Conservation (phyloP, 2,113 vertebrate genomes). For the Martes martes region DNA sequence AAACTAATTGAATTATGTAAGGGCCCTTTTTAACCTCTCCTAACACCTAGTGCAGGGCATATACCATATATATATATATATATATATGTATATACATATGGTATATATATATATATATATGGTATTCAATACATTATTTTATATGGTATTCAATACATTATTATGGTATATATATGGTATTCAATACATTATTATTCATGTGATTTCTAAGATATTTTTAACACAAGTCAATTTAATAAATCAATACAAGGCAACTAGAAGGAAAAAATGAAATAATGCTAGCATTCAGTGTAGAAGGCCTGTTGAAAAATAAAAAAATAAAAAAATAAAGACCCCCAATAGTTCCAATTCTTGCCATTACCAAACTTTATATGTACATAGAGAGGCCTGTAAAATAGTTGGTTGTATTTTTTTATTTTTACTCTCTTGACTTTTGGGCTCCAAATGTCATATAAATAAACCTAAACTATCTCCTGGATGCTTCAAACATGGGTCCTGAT, state of each 20-base stretch:
- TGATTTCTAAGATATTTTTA: background rate
- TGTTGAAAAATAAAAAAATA: background rate
- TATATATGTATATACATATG: no score
- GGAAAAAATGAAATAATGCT: constrained; percentile 8
- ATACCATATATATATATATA: no score
- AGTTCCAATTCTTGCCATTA: background rate
- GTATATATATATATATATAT: background rate
- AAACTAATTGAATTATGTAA: background rate
- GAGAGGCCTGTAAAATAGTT: background rate
- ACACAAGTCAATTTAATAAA: background rate
- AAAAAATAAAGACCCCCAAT: background rate
- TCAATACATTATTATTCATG: background rate
- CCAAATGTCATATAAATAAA: background rate
- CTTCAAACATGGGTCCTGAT: background rate
- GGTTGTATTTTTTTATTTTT: background rate
- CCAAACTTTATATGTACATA: background rate
- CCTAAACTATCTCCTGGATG: background rate
- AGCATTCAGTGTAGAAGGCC: background rate
- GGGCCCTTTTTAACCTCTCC: background rate
- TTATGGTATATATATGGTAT: no score
- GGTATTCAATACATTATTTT: no score
- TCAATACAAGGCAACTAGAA: constrained; percentile 28
- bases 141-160: no score
- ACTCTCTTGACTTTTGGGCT: background rate
- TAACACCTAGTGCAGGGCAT: background rate